A percentile compares a stretch with the other conserved stretches of the same genome.
phyloP scores from a whole-genome alignment of 2,797 vertebrate species.

The Crypturellus tataupa region DNA sequence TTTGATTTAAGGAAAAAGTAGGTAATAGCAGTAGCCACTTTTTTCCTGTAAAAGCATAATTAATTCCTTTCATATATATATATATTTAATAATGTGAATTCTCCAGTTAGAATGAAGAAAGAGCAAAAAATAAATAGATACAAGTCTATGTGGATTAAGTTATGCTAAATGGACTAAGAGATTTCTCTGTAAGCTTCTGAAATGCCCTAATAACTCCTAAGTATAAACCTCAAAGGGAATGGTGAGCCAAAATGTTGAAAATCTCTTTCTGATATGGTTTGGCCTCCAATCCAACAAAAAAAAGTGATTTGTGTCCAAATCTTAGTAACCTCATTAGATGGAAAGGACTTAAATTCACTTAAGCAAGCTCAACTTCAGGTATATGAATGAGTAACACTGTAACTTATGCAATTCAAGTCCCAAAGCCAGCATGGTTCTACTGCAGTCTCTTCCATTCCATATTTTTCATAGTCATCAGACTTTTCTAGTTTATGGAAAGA shows the following conservation, averaged over 20 bases:
- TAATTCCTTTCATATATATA: accelerated
- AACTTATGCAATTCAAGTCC: not conserved
- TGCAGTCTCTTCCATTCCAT: no score
- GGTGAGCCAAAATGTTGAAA: not conserved
- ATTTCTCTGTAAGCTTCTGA: not conserved
- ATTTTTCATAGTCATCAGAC: not conserved
- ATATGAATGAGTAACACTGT: not conserved
- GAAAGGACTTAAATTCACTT: not conserved
- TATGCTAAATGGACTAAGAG: not conserved
- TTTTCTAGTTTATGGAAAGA: not conserved
- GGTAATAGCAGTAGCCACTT: not conserved
- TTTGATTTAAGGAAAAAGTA: not conserved
- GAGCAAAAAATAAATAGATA: not conserved
- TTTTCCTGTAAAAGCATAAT: not conserved
- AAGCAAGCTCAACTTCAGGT: not conserved
- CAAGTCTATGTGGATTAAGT: not conserved
- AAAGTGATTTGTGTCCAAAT: not conserved
- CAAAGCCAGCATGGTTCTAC: not conserved
- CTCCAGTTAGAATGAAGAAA: not conserved
- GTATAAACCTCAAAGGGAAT: not conserved
- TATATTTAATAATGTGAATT: not conserved
- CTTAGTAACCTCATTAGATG: not conserved
- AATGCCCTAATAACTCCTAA: not conserved
- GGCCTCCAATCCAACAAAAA: not conserved
- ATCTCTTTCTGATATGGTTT: not conserved